Evolutionary conservation across 2,888 invertebrate species (phyloP).

Genomic region (Helobdella robusta): DNA sequence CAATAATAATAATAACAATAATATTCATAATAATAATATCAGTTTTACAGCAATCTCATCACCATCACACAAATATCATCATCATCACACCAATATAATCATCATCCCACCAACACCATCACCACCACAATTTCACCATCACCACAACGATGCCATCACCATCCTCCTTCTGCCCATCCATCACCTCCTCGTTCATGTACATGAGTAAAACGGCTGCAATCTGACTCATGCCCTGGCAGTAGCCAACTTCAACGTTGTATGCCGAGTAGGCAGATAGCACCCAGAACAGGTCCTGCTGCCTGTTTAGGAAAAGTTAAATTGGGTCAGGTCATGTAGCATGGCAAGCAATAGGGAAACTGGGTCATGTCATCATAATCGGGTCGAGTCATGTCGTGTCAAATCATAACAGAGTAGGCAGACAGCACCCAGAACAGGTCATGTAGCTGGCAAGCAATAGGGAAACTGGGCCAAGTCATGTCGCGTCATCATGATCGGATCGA

Average conservation of each 20-base stretch:
- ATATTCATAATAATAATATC: not conserved
- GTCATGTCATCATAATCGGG: too few relatives aligned
- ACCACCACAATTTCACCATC: not conserved
- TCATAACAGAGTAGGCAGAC: too few relatives aligned
- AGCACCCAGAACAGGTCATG: too few relatives aligned
- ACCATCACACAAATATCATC: not conserved
- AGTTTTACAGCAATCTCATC: not conserved
- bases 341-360: too few relatives aligned
- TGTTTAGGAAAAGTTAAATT: too few relatives aligned
- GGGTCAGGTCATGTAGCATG: too few relatives aligned
- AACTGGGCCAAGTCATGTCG: too few relatives aligned
- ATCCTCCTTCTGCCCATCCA: not conserved
- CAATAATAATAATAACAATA: not conserved
- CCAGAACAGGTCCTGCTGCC: conserved; percentile 86
- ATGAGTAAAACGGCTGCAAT: conserved; percentile 59
- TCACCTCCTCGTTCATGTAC: too few relatives aligned
- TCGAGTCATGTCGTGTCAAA: too few relatives aligned
- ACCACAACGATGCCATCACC: not conserved
- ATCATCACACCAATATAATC: not conserved
- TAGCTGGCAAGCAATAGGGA: too few relatives aligned
- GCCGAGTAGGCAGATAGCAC: conserved; percentile 94
- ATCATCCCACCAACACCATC: not conserved
- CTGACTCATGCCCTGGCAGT: conserved; percentile 89
- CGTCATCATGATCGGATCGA: too few relatives aligned
- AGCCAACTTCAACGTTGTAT: conserved; percentile 70